Evolutionary conservation across 2,888 invertebrate genomes (phyloP), one percentile per base, ranked within the genome.

Genomic region (Smittia sp.): DNA sequence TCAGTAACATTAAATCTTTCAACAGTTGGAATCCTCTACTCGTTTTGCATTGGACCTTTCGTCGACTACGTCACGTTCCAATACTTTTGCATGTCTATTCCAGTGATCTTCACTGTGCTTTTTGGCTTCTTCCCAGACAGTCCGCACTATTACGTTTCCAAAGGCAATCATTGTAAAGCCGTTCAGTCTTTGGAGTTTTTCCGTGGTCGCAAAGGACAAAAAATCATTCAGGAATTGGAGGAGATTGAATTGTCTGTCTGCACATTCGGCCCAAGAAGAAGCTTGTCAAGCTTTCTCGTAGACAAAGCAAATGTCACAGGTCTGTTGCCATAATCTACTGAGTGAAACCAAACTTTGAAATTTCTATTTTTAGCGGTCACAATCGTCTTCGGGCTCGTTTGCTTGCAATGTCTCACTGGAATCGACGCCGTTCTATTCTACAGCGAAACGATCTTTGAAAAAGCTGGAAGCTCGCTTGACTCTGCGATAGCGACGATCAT

Each of bases 51-150:
- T 77, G 96, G 92, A 0, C 94, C 89, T 0, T 90, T 82, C 82
- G 85, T 90, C 0, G 83, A 85, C 0, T 92, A 93, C 83, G 80
- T 84, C 38, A 83, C 83, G 0, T 84, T 91, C 24, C 87, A 89
- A 74, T 87, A 89, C 77, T 82, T 88, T 1, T 90, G 90, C 70
- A 82, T 88, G 0, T 81, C 86, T 0, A 80, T 90, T 66, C 89
- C 90, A 0, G 80, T 88, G 0, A 76, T 86, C 0, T 89, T 92
- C 78, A 81, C n/a, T n/a, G n/a, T n/a, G n/a, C n/a, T n/a, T n/a
- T n/a, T n/a, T n/a, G n/a, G 89, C 78, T 87, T 89, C 76, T 89
- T 93, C 85, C 93, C 94, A 0, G 96, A 96, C 79, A 90, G 92
- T 0, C 95, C 96, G 0, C 87, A 90, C 75, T 91, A 87, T 77